Evolutionary conservation across 2,888 invertebrate genomes (phyloP), one percentile per base, ranked within the genome.

Genomic region (Poecilobothrus nobilitatus): DNA sequence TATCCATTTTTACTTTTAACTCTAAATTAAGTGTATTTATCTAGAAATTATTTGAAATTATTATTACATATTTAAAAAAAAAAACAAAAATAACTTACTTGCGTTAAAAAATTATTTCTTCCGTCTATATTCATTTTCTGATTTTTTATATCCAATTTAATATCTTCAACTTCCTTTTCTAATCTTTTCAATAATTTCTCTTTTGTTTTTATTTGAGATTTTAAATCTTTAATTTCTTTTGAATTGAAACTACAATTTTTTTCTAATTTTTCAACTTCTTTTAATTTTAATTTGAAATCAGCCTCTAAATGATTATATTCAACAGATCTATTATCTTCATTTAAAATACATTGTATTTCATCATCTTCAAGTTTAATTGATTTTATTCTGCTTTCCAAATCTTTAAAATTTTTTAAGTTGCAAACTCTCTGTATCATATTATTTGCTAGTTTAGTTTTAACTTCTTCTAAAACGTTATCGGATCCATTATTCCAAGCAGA

Each of bases 391-490:
- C 70, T 66, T 0, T 78, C 74, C 3, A 81, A 33, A 0, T 73
- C 71, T 5, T 72, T 68, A 0, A 69, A 15, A 37, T 74, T 72
- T 1, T 71, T 65, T 6, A 78, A 15, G 7, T 75, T 74, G 20
- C 75, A 73, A 2, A 72, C 73, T 68, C 73, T 75, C 44, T 69
- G 73, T 2, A 79, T 74, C 0, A 80, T 70, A 22, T 70, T 68
- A 68, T 80, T 76, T 12, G 76, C 71, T 1, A 75, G 74, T 3
- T 72, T 68, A 3, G 72, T 68, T 69, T 79, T 74, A 5, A 78
- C 62, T 9, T 71, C 71, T 5, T 71, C 69, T 34, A 76, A 76
- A 64, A 81, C 79, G 0, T 77, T 75, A 61, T 73, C 71, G n/a
- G 71, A 67, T 1, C 66, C 63, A 21, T 71, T 72, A 37, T 72